These are phyloP conservation scores for Aulostomus chinensis DNA, from an alignment of 2,797 vertebrate genomes.

Conservation along the genomic window DNA sequence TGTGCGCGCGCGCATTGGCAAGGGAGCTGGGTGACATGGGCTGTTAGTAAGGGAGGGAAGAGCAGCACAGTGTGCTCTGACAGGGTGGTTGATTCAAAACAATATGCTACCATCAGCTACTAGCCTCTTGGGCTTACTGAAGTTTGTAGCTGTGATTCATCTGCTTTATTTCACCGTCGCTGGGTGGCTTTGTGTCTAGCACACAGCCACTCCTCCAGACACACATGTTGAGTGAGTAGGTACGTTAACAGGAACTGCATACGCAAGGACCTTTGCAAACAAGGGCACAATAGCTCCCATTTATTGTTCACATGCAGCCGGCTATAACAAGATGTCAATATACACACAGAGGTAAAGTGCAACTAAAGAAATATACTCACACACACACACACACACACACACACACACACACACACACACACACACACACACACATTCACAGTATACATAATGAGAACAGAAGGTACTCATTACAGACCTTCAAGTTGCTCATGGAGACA, in stretches of 20 bases:
- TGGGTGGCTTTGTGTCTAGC: slow-evolving; percentile 5
- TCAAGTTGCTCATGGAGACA: no score
- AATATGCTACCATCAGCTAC: slow-evolving; percentile 36
- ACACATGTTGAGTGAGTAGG: slow-evolving; percentile 9
- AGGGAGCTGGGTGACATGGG: slow-evolving; percentile 38
- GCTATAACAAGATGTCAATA: slow-evolving; percentile 1
- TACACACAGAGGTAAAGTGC: background rate
- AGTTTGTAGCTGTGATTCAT: slow-evolving; percentile 44
- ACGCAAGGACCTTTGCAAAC: slow-evolving; percentile 16
- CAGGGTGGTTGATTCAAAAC: slow-evolving; percentile 51
- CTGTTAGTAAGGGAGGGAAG: slow-evolving; percentile 45
- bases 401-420: no score
- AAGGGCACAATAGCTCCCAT: slow-evolving; percentile 5
- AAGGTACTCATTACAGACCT: no score
- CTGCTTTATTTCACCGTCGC: slow-evolving; percentile 32
- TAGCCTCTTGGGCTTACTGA: slow-evolving; percentile 36
- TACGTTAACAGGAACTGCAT: slow-evolving; percentile 11
- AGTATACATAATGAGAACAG: no score
- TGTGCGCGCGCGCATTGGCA: slow-evolving; percentile 25
- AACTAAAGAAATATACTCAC: slow-evolving; percentile 2
- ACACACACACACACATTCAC: no score
- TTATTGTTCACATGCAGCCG: background rate
- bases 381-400: slow-evolving; percentile 1
- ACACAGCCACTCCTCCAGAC: background rate
- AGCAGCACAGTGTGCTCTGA: slow-evolving; percentile 23